phyloP scores from a whole-genome alignment of 2,113 vertebrate genomes.

The Engystomops pustulosus region DNA sequence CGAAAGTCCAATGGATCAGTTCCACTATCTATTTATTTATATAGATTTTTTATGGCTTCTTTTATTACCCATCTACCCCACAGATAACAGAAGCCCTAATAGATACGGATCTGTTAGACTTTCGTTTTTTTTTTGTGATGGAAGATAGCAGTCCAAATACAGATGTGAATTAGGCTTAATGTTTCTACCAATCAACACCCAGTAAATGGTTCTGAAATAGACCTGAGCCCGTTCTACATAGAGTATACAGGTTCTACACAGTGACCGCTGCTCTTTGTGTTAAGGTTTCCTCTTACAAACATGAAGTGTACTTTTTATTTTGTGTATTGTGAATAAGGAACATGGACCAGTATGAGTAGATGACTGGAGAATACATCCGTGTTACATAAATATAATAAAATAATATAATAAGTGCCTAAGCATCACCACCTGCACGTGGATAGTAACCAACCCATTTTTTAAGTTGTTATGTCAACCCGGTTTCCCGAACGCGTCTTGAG shows the following conservation, averaged over 20 bases:
- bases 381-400: background rate
- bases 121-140: too few relatives aligned
- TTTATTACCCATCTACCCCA: too few relatives aligned
- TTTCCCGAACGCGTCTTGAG: background rate
- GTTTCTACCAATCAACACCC: too few relatives aligned
- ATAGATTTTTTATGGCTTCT: too few relatives aligned
- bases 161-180: too few relatives aligned
- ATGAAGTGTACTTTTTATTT: too few relatives aligned
- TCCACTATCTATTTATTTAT: too few relatives aligned
- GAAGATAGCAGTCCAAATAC: too few relatives aligned
- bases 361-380: background rate
- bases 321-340: background rate
- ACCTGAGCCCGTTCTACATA: background rate
- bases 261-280: background rate
- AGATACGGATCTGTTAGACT: too few relatives aligned
- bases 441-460: background rate
- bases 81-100: too few relatives aligned
- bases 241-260: background rate
- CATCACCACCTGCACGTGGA: background rate
- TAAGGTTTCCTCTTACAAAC: background rate
- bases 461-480: background rate
- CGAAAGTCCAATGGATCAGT: too few relatives aligned
- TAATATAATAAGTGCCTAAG: background rate
- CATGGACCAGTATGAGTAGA: background rate
- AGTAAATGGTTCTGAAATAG: background rate